A percentile compares a stretch with the other conserved stretches of the same genome.
phyloP scores from a whole-genome alignment of 2,888 invertebrate species.

The Lymantria dispar region DNA sequence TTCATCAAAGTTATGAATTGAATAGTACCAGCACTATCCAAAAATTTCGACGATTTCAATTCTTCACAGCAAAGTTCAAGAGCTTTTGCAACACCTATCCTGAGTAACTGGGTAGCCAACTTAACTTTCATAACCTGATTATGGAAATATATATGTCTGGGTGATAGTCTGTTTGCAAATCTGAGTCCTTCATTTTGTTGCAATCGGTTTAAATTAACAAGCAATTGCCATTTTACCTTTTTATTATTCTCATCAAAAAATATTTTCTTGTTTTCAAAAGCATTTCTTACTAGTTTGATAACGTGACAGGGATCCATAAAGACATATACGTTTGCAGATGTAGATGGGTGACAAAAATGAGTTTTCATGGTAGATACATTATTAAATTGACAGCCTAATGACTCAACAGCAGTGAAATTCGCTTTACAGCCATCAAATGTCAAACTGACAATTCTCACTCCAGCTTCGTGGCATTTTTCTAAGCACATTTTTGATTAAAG shows the following conservation, averaged over 20 bases:
- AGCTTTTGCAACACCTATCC: constrained; percentile 8
- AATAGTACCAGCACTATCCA: constrained; percentile 9
- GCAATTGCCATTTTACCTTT: background rate
- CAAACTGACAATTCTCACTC: constrained; percentile 1
- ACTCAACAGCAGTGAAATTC: constrained; percentile 1
- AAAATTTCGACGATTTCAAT: constrained; percentile 5
- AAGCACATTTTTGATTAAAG: constrained; percentile 9
- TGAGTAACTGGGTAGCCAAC: constrained; percentile 2
- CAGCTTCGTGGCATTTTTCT: constrained; percentile 9
- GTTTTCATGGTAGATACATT: constrained; percentile 1
- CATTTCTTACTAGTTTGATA: constrained; percentile 13
- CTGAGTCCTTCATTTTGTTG: constrained; percentile 6
- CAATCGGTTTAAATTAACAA: background rate
- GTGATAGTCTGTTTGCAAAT: constrained; percentile 11
- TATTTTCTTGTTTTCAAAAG: constrained; percentile 3
- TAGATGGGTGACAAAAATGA: background rate
- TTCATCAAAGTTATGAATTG: constrained; percentile 14
- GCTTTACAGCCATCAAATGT: constrained; percentile 2
- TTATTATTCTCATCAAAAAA: background rate
- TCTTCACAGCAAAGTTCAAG: constrained; percentile 14
- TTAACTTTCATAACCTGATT: constrained; percentile 20
- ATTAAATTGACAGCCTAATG: constrained; percentile 3
- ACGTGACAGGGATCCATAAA: constrained; percentile 3
- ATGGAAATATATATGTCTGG: constrained; percentile 12
- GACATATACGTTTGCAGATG: background rate